phyloP scores from a whole-genome alignment of 2,888 invertebrate species.

The Meiosimyza decipiens region DNA sequence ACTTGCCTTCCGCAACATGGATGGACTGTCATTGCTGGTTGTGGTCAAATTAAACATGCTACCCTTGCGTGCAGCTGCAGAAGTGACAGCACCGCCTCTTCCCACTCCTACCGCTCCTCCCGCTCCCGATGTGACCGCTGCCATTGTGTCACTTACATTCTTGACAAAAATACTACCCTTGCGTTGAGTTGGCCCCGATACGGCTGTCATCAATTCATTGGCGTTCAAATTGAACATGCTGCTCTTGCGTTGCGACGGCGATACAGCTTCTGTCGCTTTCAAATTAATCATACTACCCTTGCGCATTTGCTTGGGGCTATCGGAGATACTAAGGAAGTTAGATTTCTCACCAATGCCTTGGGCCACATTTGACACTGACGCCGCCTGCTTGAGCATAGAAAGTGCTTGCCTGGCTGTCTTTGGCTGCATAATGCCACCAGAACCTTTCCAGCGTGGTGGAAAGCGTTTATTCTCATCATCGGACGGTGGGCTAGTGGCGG shows the following conservation, averaged over 20 bases:
- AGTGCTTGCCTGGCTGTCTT: constrained; percentile 60
- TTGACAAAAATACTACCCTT: constrained; percentile 46
- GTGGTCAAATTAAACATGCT: constrained; percentile 50
- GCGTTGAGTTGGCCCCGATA: constrained; percentile 34
- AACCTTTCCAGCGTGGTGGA: constrained; percentile 64
- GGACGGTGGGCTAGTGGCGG: constrained; percentile 71
- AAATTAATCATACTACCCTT: constrained; percentile 59
- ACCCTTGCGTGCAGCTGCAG: constrained; percentile 48
- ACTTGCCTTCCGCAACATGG: constrained; percentile 55
- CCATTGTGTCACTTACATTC: constrained; percentile 12
- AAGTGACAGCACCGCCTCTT: constrained; percentile 1
- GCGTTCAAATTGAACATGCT: constrained; percentile 54
- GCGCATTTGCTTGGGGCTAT: constrained; percentile 47
- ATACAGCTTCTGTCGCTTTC: constrained; percentile 34
- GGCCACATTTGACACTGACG: constrained; percentile 62
- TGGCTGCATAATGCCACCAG: constrained; percentile 56
- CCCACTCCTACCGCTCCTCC: constrained; percentile 13
- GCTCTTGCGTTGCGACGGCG: constrained; percentile 50
- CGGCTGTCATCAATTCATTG: constrained; percentile 21
- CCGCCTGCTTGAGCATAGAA: constrained; percentile 61
- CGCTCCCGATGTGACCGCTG: neutral
- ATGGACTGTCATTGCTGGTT: constrained; percentile 34
- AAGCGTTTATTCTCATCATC: constrained; percentile 67
- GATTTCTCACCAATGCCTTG: constrained; percentile 40
- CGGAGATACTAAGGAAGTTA: constrained; percentile 45